Evolutionary conservation across 2,113 vertebrate genomes (phyloP), one percentile per base, ranked within the genome.

Genomic region (Arenaria interpres): DNA sequence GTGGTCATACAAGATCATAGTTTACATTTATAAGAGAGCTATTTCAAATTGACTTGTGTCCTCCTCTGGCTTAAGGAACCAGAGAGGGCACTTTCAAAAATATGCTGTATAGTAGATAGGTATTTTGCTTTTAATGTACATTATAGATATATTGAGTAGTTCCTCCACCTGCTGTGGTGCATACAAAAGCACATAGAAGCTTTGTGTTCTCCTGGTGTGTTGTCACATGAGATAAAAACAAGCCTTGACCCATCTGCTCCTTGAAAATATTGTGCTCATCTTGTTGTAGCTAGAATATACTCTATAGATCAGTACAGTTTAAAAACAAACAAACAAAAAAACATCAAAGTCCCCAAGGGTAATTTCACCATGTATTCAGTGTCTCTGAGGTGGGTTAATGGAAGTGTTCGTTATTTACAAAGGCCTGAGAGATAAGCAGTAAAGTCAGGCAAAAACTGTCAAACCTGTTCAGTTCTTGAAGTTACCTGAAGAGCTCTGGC

Each of bases 361-460:
- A 79, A 66, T 90, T 79, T 59, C 18, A 27, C 13, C 33, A 17
- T 63, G 63, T 74, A 27, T 69, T 43, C 69, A n/a, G 41, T 24
- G 37, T n/a, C 69, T 89, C 48, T 76, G 43, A 78, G 56, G 45
- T 83, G 71, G 57, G 33, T 54, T 78, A 57, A 56, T 80, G 41
- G 66, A 37, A 88, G 41, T 74, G 24, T 81, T 76, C 78, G 27
- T 75, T 84, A 39, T 64, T 77, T 75, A 73, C 57, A 76, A 62
- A 87, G 78, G 50, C 59, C 50, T 77, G 62, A 69, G 75, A 57
- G 67, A 86, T 46, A 46, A 67, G 46, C 72, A 86, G 43, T 79
- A 93, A 94, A 41, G 86, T 62, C n/a, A 69, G 90, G 92, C 78
- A 84, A 66, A 80, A 88, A 12, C 60, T 91, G 67, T 76, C 88